Percentiles rank a stretch among this genome's conserved stretches.
phyloP scores from a whole-genome alignment of 2,113 vertebrate genomes.

The Myrmophylax atrothorax region DNA sequence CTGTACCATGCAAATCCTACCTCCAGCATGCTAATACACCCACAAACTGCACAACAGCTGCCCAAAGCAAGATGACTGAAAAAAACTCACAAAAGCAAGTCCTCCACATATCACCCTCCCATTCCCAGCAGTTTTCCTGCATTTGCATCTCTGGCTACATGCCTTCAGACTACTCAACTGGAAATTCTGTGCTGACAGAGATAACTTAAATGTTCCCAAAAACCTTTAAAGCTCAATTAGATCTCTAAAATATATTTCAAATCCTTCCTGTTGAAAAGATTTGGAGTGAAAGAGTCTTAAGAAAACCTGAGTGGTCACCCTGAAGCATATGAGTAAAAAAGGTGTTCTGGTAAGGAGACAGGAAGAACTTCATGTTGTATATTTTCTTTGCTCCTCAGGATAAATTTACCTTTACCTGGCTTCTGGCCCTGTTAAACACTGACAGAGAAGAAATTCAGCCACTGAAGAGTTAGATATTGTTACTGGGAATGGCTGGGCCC shows the following conservation, averaged over 20 bases:
- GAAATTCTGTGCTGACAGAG: background rate
- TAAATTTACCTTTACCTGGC: background rate
- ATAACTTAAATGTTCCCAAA: background rate
- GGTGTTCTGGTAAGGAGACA: fast-evolving
- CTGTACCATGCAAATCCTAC: background rate
- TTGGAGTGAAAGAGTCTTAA: background rate
- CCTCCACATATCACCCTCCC: background rate
- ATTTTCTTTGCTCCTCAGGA: background rate
- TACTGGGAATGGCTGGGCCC: background rate
- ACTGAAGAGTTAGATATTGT: background rate
- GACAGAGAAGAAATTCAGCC: background rate
- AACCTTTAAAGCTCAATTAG: background rate
- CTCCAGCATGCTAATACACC: background rate
- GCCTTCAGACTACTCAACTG: background rate
- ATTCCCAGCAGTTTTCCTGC: background rate
- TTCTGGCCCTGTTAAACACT: background rate
- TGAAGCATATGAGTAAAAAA: background rate
- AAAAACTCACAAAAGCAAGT: background rate
- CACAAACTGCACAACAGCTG: background rate
- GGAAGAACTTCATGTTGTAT: background rate
- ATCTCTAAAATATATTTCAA: background rate
- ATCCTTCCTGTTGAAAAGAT: background rate
- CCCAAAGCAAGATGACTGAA: background rate
- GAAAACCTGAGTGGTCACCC: background rate
- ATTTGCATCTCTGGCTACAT: background rate